These are phyloP conservation scores for Chloropsis cyanopogon DNA, from an alignment of 2,113 vertebrate genomes.

Conservation along the genomic window DNA sequence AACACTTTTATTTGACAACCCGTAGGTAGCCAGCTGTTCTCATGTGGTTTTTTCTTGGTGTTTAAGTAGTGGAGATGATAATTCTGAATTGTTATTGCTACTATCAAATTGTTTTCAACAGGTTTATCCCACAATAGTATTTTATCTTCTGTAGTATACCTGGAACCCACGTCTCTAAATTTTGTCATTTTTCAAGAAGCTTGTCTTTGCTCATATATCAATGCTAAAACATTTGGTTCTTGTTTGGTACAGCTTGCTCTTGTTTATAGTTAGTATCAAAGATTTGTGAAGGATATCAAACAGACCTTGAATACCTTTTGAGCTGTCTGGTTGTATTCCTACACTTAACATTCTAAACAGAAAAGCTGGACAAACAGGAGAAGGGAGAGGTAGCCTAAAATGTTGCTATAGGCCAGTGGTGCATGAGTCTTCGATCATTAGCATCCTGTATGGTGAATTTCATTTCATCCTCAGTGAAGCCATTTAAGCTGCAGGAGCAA, in stretches of 20 bases:
- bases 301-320: background rate
- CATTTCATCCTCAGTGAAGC: background rate
- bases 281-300: background rate
- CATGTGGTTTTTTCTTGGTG: fast-evolving
- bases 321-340: background rate
- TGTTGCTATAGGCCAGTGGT: background rate
- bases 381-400: background rate
- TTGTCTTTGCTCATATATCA: background rate
- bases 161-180: background rate
- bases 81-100: background rate
- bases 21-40: background rate
- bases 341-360: background rate
- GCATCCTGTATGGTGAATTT: background rate
- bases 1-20: background rate
- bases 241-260: background rate
- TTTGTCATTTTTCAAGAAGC: background rate
- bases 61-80: background rate
- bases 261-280: background rate
- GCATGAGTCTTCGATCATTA: background rate
- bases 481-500: background rate
- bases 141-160: background rate
- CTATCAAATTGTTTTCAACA: background rate
- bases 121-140: background rate
- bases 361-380: background rate
- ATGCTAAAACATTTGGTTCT: background rate